A percentile compares a stretch with the other conserved stretches of the same genome.
Evolutionary conservation across 2,888 invertebrate genomes (phyloP).

Genomic region (Hylaea fasciaria): DNA sequence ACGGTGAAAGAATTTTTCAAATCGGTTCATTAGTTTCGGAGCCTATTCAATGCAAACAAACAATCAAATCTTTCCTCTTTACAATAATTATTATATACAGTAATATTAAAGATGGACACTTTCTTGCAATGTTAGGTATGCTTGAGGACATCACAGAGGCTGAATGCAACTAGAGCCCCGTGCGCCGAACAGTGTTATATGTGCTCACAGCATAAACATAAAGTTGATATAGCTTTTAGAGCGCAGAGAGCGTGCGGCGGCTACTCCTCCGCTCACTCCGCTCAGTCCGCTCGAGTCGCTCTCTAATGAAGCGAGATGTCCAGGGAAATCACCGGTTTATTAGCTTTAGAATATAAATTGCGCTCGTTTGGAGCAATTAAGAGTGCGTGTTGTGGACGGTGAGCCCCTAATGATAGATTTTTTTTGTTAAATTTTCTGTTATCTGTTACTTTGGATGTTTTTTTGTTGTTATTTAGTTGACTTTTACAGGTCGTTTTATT

Average conservation of each 20-base stretch:
- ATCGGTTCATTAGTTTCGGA: no score
- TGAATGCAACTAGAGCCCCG: no score
- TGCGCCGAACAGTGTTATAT: no score
- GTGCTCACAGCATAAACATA: no score
- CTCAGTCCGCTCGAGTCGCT: conserved; percentile 18
- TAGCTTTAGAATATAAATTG: conserved; percentile 67
- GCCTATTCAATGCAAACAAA: no score
- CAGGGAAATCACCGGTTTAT: conserved; percentile 75
- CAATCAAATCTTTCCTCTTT: no score
- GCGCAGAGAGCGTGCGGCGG: not conserved
- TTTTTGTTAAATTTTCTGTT: conserved; percentile 30
- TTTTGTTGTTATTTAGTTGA: not conserved
- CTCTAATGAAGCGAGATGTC: conserved; percentile 68
- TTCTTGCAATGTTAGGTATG: no score
- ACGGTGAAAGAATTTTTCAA: no score
- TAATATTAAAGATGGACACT: no score
- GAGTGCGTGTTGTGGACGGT: conserved; percentile 42
- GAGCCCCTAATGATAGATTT: conserved; percentile 33
- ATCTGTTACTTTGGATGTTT: conserved; percentile 15
- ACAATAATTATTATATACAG: no score
- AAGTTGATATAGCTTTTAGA: not conserved
- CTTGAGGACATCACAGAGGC: no score
- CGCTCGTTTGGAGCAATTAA: conserved; percentile 63
- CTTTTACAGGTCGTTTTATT: no score
- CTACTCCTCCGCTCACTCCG: conserved; percentile 3